Percentiles rank a stretch among this genome's conserved stretches.
These are phyloP conservation scores for Enteromius argenteus DNA, from an alignment of 2,797 vertebrate genomes.

Conservation along the genomic window DNA sequence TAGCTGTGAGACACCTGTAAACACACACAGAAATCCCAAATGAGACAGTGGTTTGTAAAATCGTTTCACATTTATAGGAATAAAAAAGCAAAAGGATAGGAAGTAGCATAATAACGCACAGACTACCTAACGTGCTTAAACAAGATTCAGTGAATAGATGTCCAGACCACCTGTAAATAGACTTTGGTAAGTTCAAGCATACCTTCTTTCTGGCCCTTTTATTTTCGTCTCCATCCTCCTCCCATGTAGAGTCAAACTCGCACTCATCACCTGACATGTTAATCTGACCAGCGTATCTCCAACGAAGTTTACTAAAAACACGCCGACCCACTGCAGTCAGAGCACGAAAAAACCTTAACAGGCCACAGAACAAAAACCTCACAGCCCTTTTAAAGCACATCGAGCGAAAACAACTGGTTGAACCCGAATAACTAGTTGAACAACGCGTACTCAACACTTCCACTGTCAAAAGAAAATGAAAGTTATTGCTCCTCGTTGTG, in stretches of 20 bases:
- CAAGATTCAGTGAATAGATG: neutral
- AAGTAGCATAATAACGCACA: neutral
- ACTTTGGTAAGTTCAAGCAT: neutral
- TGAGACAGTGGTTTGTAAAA: neutral
- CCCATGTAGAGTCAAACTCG: conserved; percentile 85
- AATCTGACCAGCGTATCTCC: neutral
- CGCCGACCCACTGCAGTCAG: too few species aligned
- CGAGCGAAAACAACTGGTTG: neutral
- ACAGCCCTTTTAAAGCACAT: neutral
- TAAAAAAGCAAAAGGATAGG: neutral
- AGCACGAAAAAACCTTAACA: neutral
- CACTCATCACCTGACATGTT: conserved; percentile 63
- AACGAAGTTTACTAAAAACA: neutral
- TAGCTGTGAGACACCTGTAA: neutral
- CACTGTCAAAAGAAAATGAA: neutral
- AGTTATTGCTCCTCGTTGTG: neutral
- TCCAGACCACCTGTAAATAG: neutral
- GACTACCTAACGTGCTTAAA: neutral
- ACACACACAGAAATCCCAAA: neutral
- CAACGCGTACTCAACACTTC: neutral
- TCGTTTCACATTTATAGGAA: neutral
- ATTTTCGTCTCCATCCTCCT: conserved; percentile 9
- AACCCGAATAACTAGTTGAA: neutral
- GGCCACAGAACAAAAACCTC: neutral
- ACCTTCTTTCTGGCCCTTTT: neutral